Evolutionary conservation across 2,888 invertebrate genomes (phyloP).

Genomic region (Sipha maydis): DNA sequence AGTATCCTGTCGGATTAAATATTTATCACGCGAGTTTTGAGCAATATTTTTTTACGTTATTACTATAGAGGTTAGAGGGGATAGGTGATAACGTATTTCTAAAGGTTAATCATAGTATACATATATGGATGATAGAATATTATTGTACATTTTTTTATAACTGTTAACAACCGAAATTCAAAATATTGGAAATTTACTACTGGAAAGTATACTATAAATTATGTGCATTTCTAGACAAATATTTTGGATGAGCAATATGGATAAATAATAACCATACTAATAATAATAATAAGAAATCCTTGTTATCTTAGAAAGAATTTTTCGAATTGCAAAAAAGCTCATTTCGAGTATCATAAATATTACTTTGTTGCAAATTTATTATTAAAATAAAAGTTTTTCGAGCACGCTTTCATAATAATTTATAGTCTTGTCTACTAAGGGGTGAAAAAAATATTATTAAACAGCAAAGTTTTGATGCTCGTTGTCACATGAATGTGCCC

Average conservation of each 20-base stretch:
- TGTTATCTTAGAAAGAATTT: constrained; percentile 28
- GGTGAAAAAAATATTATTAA: constrained; percentile 44
- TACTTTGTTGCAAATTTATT: constrained; percentile 59
- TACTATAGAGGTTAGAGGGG: too few species aligned
- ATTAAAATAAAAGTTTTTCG: constrained; percentile 60
- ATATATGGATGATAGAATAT: too few species aligned
- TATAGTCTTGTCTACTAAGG: constrained; percentile 54
- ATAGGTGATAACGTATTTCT: too few species aligned
- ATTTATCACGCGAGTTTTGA: neutral
- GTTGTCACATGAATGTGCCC: constrained; percentile 49
- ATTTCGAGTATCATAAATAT: constrained; percentile 56
- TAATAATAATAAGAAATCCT: constrained; percentile 23
- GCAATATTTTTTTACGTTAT: too few species aligned
- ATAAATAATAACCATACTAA: constrained; percentile 24
- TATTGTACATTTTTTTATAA: too few species aligned
- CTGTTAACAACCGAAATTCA: too few species aligned
- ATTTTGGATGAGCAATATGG: neutral
- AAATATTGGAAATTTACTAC: too few species aligned
- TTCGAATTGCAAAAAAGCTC: constrained; percentile 56
- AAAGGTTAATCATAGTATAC: too few species aligned
- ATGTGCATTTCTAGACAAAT: neutral
- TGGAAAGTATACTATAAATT: too few species aligned
- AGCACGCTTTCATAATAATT: constrained; percentile 57
- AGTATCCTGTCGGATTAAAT: neutral
- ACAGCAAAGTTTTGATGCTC: constrained; percentile 56